Evolutionary conservation across 1,140 invertebrate genomes (phyloP).

Genomic region (Trissolcus basalis): DNA sequence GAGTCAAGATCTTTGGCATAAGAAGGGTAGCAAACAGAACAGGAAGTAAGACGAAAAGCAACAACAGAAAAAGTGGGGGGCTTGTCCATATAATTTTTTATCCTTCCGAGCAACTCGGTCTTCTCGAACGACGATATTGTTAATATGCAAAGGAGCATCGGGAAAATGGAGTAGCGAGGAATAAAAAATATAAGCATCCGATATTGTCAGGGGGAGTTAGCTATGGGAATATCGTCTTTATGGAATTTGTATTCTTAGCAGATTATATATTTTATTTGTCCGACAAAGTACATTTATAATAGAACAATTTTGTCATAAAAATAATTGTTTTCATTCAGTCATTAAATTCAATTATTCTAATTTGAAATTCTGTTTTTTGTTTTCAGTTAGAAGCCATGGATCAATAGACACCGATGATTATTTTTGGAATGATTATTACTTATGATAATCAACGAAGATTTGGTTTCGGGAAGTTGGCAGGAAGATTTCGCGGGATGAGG

Average conservation of each 20-base stretch:
- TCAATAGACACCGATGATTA: neutral
- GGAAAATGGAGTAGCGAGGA: slow-evolving; percentile 73
- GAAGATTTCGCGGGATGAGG: slow-evolving; percentile 24
- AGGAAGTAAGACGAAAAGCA: slow-evolving; percentile 60
- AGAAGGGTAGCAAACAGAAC: slow-evolving; percentile 59
- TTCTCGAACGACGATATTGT: slow-evolving; percentile 74
- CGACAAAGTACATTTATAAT: too few relatives aligned
- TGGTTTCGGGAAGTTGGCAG: slow-evolving; percentile 30
- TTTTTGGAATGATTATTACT: slow-evolving; percentile 35
- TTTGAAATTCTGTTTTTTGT: neutral
- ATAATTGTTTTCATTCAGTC: too few relatives aligned
- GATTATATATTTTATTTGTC: slow-evolving; percentile 58
- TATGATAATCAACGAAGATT: slow-evolving; percentile 50
- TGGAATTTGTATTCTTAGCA: slow-evolving; percentile 50
- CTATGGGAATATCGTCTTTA: slow-evolving; percentile 39
- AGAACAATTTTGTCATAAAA: too few relatives aligned
- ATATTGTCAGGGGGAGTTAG: slow-evolving; percentile 46
- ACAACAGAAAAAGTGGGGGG: slow-evolving; percentile 27
- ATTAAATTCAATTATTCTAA: neutral
- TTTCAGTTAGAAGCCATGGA: too few relatives aligned
- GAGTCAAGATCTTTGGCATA: slow-evolving; percentile 60
- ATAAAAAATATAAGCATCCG: slow-evolving; percentile 68
- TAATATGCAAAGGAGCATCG: slow-evolving; percentile 77
- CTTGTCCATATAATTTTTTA: slow-evolving; percentile 73
- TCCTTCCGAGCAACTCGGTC: slow-evolving; percentile 68